Conservation (phyloP, 2,888 invertebrate species). For the Meganola albula region DNA sequence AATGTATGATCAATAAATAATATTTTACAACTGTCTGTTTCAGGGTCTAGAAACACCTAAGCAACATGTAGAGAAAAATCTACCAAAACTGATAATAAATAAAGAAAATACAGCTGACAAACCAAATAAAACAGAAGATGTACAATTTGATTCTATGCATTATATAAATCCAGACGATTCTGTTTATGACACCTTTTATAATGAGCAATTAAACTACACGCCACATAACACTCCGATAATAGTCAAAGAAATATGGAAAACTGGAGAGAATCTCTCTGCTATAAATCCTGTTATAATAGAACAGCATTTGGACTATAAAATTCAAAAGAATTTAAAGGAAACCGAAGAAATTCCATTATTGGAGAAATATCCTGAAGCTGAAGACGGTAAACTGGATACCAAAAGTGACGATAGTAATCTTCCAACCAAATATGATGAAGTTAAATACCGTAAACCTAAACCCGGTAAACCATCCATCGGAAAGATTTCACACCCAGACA, state of each 20-base stretch:
- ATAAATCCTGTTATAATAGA: background rate
- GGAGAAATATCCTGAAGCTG: background rate
- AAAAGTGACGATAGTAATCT: constrained; percentile 2
- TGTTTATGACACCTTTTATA: constrained; percentile 6
- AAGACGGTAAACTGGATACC: background rate
- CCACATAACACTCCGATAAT: background rate
- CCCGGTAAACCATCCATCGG: constrained; percentile 17
- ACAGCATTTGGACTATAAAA: background rate
- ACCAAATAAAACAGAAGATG: constrained; percentile 27
- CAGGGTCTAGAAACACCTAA: constrained; percentile 32
- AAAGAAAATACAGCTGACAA: constrained; percentile 14
- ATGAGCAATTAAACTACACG: constrained; percentile 12
- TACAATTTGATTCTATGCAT: constrained; percentile 13
- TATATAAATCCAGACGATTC: too few relatives aligned
- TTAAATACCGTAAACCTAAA: constrained; percentile 13
- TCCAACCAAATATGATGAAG: too few relatives aligned
- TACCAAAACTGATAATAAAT: constrained; percentile 15
- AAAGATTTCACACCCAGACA: constrained; percentile 16
- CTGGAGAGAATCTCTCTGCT: constrained; percentile 1
- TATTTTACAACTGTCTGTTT: too few relatives aligned
- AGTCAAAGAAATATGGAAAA: constrained; percentile 13
- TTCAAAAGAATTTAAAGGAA: background rate
- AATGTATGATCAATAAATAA: too few relatives aligned
- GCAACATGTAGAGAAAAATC: too few relatives aligned
- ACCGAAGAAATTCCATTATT: background rate